Conservation (phyloP, 2,797 vertebrate species). For the Rhinella marina region DNA sequence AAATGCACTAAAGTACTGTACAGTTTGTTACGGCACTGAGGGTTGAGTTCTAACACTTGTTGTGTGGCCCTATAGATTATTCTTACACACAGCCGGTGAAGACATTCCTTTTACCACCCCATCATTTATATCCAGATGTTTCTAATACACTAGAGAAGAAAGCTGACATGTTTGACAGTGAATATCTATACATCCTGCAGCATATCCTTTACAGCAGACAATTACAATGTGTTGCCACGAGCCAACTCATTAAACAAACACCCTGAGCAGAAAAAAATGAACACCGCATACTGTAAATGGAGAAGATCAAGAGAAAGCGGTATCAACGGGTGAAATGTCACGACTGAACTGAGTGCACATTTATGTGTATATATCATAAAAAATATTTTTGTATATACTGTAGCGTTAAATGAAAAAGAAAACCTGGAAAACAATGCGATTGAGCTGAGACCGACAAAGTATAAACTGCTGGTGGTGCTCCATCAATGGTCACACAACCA, state of each 20-base stretch:
- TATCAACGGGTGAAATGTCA: not conserved
- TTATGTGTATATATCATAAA: no score
- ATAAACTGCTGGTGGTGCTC: no score
- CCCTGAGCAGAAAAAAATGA: not conserved
- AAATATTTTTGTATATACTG: no score
- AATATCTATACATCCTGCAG: constrained; percentile 18
- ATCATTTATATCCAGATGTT: constrained; percentile 5
- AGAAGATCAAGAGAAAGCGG: not conserved
- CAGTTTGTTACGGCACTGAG: no score
- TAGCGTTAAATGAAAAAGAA: no score
- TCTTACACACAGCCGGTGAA: not conserved
- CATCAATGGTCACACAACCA: no score
- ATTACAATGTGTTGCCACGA: not conserved
- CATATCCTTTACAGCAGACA: not conserved
- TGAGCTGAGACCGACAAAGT: no score
- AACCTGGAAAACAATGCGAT: no score
- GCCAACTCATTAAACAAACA: not conserved
- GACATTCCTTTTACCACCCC: constrained; percentile 4
- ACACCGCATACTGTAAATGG: not conserved
- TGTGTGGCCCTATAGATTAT: constrained; percentile 5
- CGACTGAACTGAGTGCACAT: not conserved
- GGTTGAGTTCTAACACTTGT: not conserved
- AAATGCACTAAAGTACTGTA: no score
- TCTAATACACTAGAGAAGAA: not conserved
- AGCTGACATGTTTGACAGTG: not conserved